These are phyloP conservation scores for Allobates femoralis DNA, from an alignment of 2,797 vertebrate genomes.

Conservation along the genomic window DNA sequence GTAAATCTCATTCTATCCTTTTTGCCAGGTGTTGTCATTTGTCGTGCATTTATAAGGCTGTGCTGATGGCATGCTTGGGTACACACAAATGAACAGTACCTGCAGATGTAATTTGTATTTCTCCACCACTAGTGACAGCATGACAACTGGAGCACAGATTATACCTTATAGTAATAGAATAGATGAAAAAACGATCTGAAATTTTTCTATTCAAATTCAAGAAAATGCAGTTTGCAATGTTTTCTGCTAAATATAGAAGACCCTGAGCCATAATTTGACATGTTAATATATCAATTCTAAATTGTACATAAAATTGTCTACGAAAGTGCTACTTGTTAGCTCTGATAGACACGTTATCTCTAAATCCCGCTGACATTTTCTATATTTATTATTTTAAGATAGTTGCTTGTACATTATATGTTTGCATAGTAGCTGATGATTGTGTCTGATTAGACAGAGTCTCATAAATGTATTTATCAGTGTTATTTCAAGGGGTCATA, in stretches of 20 bases:
- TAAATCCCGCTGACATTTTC: neutral
- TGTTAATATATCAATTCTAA: neutral
- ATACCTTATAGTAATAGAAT: constrained; percentile 39
- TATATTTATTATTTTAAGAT: neutral
- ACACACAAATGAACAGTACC: constrained; percentile 50
- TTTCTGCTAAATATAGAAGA: neutral
- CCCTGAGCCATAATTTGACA: neutral
- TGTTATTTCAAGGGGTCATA: neutral
- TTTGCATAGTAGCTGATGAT: constrained; percentile 5
- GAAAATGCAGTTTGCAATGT: constrained; percentile 6
- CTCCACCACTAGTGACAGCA: constrained; percentile 50
- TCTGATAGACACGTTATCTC: neutral
- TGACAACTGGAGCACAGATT: constrained; percentile 35
- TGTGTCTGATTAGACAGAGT: neutral
- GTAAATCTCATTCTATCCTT: constrained; percentile 28
- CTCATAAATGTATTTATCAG: neutral
- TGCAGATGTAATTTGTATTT: constrained; percentile 53
- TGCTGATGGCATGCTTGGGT: constrained; percentile 47
- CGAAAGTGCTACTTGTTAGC: neutral
- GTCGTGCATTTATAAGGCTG: constrained; percentile 37
- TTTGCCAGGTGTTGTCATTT: constrained; percentile 47
- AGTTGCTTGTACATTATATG: neutral
- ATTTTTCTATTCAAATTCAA: neutral
- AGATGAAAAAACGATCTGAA: constrained; percentile 38
- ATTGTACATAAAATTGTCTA: neutral